These are phyloP conservation scores for Hapalemur alaotrensis DNA, from an alignment of 2,797 vertebrate genomes.

Conservation along the genomic window DNA sequence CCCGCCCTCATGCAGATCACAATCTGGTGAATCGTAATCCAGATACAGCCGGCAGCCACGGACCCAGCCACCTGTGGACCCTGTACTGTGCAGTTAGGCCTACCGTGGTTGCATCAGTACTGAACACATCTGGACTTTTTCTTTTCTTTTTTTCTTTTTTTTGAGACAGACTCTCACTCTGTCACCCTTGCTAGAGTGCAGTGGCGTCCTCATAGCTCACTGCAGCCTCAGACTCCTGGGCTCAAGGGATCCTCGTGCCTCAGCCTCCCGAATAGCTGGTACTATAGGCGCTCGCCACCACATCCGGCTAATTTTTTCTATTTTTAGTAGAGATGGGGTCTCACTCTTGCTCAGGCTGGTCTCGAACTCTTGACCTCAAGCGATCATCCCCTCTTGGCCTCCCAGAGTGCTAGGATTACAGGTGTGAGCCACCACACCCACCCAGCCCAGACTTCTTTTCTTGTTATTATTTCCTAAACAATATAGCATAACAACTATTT, in stretches of 20 bases:
- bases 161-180: neutral
- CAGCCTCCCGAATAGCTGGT: neutral
- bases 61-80: neutral
- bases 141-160: neutral
- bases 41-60: neutral
- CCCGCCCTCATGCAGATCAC: fast-evolving
- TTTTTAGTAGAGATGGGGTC: neutral
- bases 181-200: neutral
- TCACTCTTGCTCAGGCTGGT: neutral
- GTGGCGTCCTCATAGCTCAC: neutral
- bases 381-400: too few species aligned
- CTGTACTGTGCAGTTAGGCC: too few species aligned
- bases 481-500: neutral
- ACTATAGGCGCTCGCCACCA: neutral
- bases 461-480: neutral
- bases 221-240: neutral
- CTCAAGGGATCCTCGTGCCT: neutral
- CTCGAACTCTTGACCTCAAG: neutral
- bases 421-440: neutral
- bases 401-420: neutral
- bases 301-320: neutral
- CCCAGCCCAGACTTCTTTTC: neutral
- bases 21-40: neutral
- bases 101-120: neutral
- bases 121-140: neutral